These are phyloP conservation scores for Chaenodraco wilsoni DNA, from an alignment of 2,797 vertebrate genomes.

Conservation along the genomic window DNA sequence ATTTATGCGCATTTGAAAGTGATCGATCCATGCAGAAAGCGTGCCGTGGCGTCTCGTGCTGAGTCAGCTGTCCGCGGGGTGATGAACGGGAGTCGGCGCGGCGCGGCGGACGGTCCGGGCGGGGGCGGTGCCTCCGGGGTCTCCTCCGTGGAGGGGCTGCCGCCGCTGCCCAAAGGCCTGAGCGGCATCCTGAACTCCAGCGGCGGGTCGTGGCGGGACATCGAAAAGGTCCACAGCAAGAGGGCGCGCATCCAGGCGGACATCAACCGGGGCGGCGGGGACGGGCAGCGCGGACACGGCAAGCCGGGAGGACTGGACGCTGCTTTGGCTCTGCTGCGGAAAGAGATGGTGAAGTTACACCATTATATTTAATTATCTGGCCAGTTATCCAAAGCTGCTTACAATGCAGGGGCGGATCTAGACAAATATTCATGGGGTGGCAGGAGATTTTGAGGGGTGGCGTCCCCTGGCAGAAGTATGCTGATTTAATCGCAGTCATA, in stretches of 20 bases:
- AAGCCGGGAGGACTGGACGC: slow-evolving; percentile 84
- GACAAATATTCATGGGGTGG: too few species aligned
- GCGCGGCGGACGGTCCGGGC: slow-evolving; percentile 44
- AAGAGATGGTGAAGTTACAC: slow-evolving; percentile 81
- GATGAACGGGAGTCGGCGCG: slow-evolving; percentile 68
- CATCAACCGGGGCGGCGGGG: slow-evolving; percentile 78
- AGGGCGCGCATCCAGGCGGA: slow-evolving; percentile 86
- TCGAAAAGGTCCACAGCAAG: slow-evolving; percentile 85
- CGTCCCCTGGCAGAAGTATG: too few species aligned
- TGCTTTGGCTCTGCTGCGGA: slow-evolving; percentile 84
- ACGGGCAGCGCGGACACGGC: slow-evolving; percentile 57
- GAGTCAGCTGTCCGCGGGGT: neutral
- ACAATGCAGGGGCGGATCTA: too few species aligned
- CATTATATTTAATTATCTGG: too few species aligned
- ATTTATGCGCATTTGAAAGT: neutral
- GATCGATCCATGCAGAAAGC: neutral
- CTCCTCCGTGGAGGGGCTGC: slow-evolving; percentile 77
- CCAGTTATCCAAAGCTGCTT: too few species aligned
- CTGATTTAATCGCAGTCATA: too few species aligned
- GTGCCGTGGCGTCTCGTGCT: neutral
- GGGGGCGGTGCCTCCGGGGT: slow-evolving; percentile 52
- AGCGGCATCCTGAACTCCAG: slow-evolving; percentile 87
- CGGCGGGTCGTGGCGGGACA: slow-evolving; percentile 86
- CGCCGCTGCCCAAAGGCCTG: slow-evolving; percentile 85
- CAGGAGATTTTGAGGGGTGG: too few species aligned